phyloP scores from a whole-genome alignment of 2,113 vertebrate genomes.

The Brachyhypopomus gauderio region DNA sequence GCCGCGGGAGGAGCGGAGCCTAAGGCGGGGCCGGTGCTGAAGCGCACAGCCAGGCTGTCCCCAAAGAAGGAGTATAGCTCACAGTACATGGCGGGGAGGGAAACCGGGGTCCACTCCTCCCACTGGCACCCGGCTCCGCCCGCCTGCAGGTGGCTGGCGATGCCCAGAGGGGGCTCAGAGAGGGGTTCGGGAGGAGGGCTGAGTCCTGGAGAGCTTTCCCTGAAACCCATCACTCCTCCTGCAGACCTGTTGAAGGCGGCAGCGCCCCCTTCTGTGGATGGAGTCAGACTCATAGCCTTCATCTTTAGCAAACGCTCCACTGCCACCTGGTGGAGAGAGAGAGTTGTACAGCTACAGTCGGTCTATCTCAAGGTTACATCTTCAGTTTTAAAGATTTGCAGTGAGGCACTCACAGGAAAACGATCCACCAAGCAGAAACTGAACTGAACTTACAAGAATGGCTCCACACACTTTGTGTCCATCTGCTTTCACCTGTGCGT shows the following conservation, averaged over 20 bases:
- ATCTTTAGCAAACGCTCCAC: constrained; percentile 90
- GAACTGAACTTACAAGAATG: constrained; percentile 79
- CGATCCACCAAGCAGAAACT: background rate
- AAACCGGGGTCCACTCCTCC: constrained; percentile 71
- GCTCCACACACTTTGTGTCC: constrained; percentile 94
- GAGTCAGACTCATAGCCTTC: constrained; percentile 78
- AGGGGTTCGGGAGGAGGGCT: constrained; percentile 77
- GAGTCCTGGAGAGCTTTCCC: constrained; percentile 75
- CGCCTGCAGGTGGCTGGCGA: constrained; percentile 76
- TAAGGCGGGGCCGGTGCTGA: constrained; percentile 79
- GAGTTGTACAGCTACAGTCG: background rate
- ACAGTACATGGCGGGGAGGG: constrained; percentile 82
- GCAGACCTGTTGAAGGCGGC: constrained; percentile 37
- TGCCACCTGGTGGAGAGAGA: constrained; percentile 76
- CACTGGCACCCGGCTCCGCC: constrained; percentile 67
- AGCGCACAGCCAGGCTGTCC: constrained; percentile 86
- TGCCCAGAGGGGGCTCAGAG: constrained; percentile 70
- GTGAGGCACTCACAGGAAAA: too few species aligned
- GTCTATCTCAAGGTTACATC: background rate
- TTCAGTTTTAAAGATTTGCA: background rate
- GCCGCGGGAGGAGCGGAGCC: constrained; percentile 49
- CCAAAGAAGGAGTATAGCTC: constrained; percentile 93
- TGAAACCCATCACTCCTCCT: constrained; percentile 49
- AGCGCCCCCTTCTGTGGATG: constrained; percentile 54
- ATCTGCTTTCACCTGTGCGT: constrained; percentile 91